phyloP scores from a whole-genome alignment of 2,888 invertebrate species.

The Callosobruchus maculatus region DNA sequence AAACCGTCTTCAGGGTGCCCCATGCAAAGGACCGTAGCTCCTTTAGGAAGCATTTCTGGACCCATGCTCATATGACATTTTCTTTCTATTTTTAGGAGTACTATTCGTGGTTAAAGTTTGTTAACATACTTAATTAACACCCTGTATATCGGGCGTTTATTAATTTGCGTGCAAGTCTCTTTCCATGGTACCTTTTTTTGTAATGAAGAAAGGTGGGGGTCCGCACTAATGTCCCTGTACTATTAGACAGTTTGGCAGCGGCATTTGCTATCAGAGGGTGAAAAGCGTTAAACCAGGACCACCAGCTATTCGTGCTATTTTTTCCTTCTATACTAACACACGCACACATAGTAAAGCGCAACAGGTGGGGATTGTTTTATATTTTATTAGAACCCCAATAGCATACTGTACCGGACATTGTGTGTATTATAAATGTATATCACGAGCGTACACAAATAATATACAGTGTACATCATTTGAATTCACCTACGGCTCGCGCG shows the following conservation, averaged over 20 bases:
- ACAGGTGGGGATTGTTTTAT: slow-evolving; percentile 17
- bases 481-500: background rate
- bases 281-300: slow-evolving; percentile 21
- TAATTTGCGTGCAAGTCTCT: too few species aligned
- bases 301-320: slow-evolving; percentile 14
- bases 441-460: background rate
- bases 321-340: background rate
- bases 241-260: background rate
- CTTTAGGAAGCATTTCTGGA: too few species aligned
- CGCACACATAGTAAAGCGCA: slow-evolving; percentile 9
- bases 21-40: too few species aligned
- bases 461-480: background rate
- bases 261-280: slow-evolving; percentile 2
- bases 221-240: background rate
- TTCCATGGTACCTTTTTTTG: too few species aligned
- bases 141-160: too few species aligned
- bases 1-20: too few species aligned
- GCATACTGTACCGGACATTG: background rate
- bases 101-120: too few species aligned
- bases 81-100: too few species aligned
- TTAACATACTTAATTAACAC: too few species aligned
- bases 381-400: slow-evolving; percentile 11
- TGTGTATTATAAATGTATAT: background rate
- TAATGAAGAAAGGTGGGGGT: too few species aligned
- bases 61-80: too few species aligned